Conservation (phyloP, 2,888 invertebrate genomes). For the Ctenicera cuprea region DNA sequence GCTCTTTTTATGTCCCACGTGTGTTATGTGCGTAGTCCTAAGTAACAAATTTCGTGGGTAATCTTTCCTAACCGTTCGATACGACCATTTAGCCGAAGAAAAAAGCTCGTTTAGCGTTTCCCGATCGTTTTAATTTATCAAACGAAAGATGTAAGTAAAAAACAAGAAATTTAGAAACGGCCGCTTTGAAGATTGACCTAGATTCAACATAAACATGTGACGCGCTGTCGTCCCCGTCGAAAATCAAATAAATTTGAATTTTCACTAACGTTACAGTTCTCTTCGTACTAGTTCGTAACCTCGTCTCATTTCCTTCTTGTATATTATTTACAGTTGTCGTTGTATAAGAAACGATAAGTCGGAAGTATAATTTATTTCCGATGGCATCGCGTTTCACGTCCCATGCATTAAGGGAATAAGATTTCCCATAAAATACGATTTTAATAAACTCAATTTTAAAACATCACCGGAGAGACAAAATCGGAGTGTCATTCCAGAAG, state of each 20-base stretch:
- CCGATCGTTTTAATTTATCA: background rate
- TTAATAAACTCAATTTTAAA: constrained; percentile 17
- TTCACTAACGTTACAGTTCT: background rate
- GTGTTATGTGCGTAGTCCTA: background rate
- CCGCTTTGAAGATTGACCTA: constrained; percentile 29
- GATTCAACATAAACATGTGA: constrained; percentile 24
- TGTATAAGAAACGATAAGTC: background rate
- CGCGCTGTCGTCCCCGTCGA: constrained; percentile 5
- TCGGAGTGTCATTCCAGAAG: constrained; percentile 38
- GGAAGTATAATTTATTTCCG: background rate
- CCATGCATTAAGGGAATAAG: constrained; percentile 1
- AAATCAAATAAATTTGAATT: constrained; percentile 25
- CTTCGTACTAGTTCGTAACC: constrained; percentile 15
- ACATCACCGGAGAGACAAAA: constrained; percentile 32
- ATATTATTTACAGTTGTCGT: constrained; percentile 13
- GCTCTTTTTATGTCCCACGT: background rate
- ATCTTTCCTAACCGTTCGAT: background rate
- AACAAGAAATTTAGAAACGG: constrained; percentile 12
- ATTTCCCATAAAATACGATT: constrained; percentile 7
- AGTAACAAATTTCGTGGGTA: background rate
- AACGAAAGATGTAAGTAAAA: constrained; percentile 5
- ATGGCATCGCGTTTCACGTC: background rate
- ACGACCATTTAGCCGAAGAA: background rate
- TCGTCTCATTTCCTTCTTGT: background rate
- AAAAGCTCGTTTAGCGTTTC: background rate